phyloP scores from a whole-genome alignment of 2,797 vertebrate genomes.

The Nyctalus aviator region DNA sequence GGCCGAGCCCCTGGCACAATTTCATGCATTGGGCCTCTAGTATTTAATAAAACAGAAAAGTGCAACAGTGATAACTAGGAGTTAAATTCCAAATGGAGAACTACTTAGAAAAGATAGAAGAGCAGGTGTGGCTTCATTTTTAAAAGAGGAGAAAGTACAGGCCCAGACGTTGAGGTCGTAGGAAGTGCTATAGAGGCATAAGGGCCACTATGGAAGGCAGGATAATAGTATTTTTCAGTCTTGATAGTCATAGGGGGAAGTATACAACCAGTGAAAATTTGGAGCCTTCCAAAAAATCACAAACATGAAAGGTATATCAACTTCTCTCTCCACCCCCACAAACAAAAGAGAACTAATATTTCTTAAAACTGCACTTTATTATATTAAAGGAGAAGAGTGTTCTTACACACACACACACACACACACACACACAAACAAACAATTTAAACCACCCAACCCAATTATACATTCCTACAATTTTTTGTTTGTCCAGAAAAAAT shows the following conservation, averaged over 20 bases:
- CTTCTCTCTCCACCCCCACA: not conserved
- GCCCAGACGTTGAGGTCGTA: not conserved
- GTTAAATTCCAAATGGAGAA: not conserved
- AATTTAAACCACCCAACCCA: not conserved
- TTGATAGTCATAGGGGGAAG: not conserved
- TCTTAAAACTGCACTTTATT: not conserved
- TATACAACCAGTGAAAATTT: conserved; percentile 19
- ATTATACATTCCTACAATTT: not conserved
- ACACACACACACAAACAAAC: not conserved
- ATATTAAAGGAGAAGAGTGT: not conserved
- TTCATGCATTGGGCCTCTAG: no score
- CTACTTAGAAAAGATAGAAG: not conserved
- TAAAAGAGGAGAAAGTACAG: not conserved
- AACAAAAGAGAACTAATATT: not conserved
- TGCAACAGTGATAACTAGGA: not conserved
- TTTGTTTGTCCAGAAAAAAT: not conserved
- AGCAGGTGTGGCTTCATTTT: not conserved
- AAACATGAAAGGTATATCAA: not conserved
- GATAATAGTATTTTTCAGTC: not conserved
- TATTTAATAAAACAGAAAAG: not conserved
- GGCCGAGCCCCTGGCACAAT: no score
- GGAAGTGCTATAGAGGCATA: not conserved
- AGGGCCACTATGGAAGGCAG: not conserved
- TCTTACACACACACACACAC: not conserved
- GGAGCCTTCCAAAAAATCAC: not conserved